Evolutionary conservation across 2,888 invertebrate genomes (phyloP).

Genomic region (Cataglyphis albicans): DNA sequence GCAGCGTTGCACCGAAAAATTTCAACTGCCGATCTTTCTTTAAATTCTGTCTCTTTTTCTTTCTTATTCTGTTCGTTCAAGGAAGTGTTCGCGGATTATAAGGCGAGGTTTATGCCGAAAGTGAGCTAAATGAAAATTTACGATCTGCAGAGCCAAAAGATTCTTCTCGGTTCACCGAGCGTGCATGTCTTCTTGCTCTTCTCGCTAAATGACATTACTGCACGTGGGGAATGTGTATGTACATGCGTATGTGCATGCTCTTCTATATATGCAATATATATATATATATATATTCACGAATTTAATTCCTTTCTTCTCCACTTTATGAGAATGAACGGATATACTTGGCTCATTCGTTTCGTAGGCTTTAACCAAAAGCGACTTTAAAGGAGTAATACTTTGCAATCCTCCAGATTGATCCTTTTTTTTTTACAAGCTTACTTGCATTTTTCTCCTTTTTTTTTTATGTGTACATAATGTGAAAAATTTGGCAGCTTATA

Average conservation of each 20-base stretch:
- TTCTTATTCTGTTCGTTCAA: slow-evolving; percentile 7
- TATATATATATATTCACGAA: slow-evolving; percentile 37
- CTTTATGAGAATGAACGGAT: slow-evolving; percentile 59
- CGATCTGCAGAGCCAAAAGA: slow-evolving; percentile 53
- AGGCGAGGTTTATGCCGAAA: slow-evolving; percentile 55
- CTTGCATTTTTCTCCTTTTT: not conserved
- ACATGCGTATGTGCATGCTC: not conserved
- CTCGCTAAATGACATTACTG: slow-evolving; percentile 10
- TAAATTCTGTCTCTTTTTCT: not conserved
- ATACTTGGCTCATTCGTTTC: slow-evolving; percentile 52
- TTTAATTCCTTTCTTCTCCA: slow-evolving; percentile 49
- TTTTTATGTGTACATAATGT: not conserved
- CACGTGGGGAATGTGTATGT: slow-evolving; percentile 1
- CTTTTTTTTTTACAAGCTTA: slow-evolving; percentile 19
- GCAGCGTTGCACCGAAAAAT: not conserved
- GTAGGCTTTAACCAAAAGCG: slow-evolving; percentile 43
- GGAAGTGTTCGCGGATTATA: slow-evolving; percentile 57
- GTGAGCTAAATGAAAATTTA: slow-evolving; percentile 68
- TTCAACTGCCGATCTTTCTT: not conserved
- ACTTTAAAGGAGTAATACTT: slow-evolving; percentile 37
- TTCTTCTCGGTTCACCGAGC: slow-evolving; percentile 14
- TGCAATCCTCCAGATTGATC: slow-evolving; percentile 28
- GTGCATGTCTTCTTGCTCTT: slow-evolving; percentile 4
- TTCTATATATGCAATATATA: not conserved
- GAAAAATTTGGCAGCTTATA: not conserved